Percentiles rank a stretch among this genome's conserved stretches.
These are phyloP conservation scores for Pantherophis guttatus DNA, from an alignment of 2,113 vertebrate species.

Conservation along the genomic window DNA sequence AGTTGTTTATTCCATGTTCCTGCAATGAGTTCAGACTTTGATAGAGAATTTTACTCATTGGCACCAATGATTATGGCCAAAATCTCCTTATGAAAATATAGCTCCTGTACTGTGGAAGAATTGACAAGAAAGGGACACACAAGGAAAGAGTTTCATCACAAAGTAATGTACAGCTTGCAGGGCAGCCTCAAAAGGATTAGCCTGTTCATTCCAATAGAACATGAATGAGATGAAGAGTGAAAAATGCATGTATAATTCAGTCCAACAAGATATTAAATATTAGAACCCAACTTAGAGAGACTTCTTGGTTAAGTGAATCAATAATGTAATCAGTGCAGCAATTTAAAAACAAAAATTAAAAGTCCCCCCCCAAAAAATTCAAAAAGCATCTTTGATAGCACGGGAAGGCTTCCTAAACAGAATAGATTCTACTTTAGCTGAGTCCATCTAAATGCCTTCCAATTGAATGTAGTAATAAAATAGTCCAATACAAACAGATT, in stretches of 20 bases:
- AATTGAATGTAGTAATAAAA: background rate
- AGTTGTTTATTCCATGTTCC: background rate
- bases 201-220: background rate
- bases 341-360: background rate
- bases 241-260: background rate
- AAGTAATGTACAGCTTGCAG: background rate
- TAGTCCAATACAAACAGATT: background rate
- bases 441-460: background rate
- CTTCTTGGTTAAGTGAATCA: background rate
- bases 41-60: background rate
- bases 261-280: background rate
- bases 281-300: background rate
- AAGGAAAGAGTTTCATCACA: background rate
- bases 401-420: background rate
- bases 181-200: background rate
- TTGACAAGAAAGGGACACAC: background rate
- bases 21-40: background rate
- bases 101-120: background rate
- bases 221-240: background rate
- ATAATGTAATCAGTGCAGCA: background rate
- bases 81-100: background rate
- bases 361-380: background rate
- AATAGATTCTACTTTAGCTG: background rate
- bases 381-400: background rate
- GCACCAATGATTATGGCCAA: background rate